Evolutionary conservation across 2,888 invertebrate species (phyloP).

Genomic region (Agrochola lychnidis): DNA sequence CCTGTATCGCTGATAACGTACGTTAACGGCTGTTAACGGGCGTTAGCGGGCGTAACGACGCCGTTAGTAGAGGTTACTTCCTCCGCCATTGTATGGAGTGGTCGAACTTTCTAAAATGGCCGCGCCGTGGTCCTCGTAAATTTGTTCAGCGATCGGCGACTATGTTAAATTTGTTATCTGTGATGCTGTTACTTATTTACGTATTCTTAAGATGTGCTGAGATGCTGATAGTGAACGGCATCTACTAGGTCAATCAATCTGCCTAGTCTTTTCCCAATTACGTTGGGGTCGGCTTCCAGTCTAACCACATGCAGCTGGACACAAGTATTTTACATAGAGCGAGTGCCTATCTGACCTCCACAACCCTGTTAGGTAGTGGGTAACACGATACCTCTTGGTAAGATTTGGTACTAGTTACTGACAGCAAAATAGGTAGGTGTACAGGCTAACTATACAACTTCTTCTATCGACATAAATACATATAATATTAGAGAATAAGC

Average conservation of each 20-base stretch:
- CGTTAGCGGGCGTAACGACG: constrained; percentile 86
- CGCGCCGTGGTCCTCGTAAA: constrained; percentile 70
- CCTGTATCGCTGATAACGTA: constrained; percentile 87
- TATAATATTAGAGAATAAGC: too few relatives aligned
- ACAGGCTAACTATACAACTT: neutral
- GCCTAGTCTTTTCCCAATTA: neutral
- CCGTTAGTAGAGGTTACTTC: constrained; percentile 88
- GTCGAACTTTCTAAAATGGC: constrained; percentile 64
- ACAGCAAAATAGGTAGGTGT: neutral
- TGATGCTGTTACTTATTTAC: constrained; percentile 28
- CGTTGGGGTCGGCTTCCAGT: neutral
- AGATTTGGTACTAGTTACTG: neutral
- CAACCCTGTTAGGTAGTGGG: too few relatives aligned
- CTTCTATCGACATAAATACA: too few relatives aligned
- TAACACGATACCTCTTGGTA: neutral
- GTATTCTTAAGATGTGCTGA: neutral
- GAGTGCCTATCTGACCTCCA: too few relatives aligned
- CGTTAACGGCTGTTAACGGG: constrained; percentile 82
- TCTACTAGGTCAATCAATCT: neutral
- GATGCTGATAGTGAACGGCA: neutral
- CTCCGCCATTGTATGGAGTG: constrained; percentile 82
- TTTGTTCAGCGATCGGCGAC: constrained; percentile 71
- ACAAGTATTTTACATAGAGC: neutral
- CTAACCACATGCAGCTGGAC: neutral
- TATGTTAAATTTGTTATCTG: constrained; percentile 65